Conservation (phyloP, 1,140 invertebrate genomes). For the Acyrthosiphon pisum region DNA sequence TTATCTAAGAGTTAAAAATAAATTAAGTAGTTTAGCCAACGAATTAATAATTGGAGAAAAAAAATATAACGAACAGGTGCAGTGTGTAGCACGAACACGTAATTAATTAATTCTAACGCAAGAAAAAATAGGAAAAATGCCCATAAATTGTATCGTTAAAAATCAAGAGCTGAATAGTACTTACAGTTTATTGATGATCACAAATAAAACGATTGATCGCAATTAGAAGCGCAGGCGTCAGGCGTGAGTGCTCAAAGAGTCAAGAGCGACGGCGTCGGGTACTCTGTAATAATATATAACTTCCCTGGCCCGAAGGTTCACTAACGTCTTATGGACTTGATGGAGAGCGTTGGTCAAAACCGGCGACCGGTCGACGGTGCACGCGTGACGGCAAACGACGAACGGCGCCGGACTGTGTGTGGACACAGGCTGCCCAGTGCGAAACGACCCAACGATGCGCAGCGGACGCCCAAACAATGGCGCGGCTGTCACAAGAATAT, state of each 20-base stretch:
- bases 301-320: neutral
- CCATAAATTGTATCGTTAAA: too few relatives aligned
- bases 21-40: too few relatives aligned
- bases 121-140: too few relatives aligned
- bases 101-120: too few relatives aligned
- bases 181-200: neutral
- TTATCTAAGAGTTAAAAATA: too few relatives aligned
- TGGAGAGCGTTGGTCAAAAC: conserved; percentile 1
- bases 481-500: too few relatives aligned
- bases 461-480: neutral
- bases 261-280: too few relatives aligned
- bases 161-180: neutral
- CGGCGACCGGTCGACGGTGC: neutral
- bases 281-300: neutral
- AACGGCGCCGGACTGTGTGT: neutral
- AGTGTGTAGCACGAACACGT: too few relatives aligned
- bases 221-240: neutral
- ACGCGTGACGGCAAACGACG: neutral
- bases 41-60: too few relatives aligned
- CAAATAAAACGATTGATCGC: neutral
- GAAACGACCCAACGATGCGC: neutral
- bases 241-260: neutral
- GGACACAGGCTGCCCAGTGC: neutral
- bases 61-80: too few relatives aligned
- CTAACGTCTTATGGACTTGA: neutral